These are phyloP conservation scores for Pseudomugil gertrudae DNA, from an alignment of 2,797 vertebrate genomes.

Conservation along the genomic window DNA sequence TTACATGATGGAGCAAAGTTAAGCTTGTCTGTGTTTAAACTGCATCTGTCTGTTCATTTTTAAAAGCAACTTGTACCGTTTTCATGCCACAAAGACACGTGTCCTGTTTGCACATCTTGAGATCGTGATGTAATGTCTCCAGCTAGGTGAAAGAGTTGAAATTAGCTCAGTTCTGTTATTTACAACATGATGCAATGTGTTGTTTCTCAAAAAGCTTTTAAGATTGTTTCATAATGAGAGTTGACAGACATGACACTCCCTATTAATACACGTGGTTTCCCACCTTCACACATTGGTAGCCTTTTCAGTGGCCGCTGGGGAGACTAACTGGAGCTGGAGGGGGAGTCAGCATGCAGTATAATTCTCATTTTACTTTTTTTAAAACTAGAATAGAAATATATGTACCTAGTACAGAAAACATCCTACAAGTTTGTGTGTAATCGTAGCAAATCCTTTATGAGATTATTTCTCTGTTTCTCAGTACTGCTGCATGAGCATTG, in stretches of 20 bases:
- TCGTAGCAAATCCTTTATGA: not conserved
- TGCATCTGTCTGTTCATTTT: conserved; percentile 29
- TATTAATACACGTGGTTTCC: conserved; percentile 11
- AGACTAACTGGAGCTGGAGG: conserved; percentile 19
- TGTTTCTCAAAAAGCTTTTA: conserved; percentile 25
- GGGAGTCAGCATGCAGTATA: not conserved
- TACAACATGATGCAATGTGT: conserved; percentile 16
- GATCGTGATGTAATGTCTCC: conserved; percentile 39
- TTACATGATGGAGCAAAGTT: not conserved
- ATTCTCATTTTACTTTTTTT: conserved; percentile 6
- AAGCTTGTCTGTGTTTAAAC: conserved; percentile 15
- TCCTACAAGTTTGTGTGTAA: not conserved
- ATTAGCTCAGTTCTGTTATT: conserved; percentile 22
- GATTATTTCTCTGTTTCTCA: conserved; percentile 1
- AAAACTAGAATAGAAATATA: not conserved
- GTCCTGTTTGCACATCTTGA: conserved; percentile 48
- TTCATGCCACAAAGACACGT: conserved; percentile 32
- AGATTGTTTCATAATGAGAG: conserved; percentile 13
- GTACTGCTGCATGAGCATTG: not conserved
- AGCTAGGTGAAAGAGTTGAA: conserved; percentile 35
- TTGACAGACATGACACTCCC: conserved; percentile 5
- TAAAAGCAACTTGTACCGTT: conserved; percentile 19
- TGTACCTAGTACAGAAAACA: not conserved
- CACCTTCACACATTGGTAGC: conserved; percentile 20
- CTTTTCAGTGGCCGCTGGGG: conserved; percentile 9